phyloP scores from a whole-genome alignment of 2,797 vertebrate genomes.

The Scolopax rusticola region DNA sequence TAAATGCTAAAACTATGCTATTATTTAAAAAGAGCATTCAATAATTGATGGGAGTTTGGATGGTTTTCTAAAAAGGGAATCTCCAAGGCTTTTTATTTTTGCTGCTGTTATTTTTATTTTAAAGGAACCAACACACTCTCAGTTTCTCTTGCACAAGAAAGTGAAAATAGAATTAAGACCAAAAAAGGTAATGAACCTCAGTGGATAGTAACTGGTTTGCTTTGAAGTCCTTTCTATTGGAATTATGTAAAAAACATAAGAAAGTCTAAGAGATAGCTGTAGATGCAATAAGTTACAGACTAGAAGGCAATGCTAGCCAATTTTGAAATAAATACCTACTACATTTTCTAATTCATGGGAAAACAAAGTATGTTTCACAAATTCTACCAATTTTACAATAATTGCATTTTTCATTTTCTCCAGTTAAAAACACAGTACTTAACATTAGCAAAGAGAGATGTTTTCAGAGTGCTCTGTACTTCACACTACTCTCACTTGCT shows the following conservation, averaged over 20 bases:
- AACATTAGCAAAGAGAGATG: neutral
- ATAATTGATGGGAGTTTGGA: neutral
- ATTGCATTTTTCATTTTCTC: neutral
- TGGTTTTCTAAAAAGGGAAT: conserved; percentile 35
- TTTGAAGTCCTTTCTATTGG: neutral
- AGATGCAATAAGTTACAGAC: neutral
- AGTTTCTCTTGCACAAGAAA: conserved; percentile 8
- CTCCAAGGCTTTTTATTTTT: conserved; percentile 21
- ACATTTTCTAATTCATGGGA: neutral
- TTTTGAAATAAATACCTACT: neutral
- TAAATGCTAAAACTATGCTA: neutral
- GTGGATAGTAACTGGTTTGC: neutral
- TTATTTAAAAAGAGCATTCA: neutral
- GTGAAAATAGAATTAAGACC: neutral
- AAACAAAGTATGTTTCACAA: neutral
- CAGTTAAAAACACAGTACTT: neutral
- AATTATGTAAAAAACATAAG: neutral
- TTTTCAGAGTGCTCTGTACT: neutral
- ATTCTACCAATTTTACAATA: neutral
- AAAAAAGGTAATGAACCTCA: neutral
- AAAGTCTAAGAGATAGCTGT: neutral
- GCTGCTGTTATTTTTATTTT: conserved; percentile 25
- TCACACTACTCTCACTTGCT: neutral
- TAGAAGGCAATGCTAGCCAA: neutral
- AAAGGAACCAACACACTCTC: conserved; percentile 8